These are phyloP conservation scores for Platorchestia sp. DNA, from an alignment of 1,140 invertebrate species.

Conservation along the genomic window DNA sequence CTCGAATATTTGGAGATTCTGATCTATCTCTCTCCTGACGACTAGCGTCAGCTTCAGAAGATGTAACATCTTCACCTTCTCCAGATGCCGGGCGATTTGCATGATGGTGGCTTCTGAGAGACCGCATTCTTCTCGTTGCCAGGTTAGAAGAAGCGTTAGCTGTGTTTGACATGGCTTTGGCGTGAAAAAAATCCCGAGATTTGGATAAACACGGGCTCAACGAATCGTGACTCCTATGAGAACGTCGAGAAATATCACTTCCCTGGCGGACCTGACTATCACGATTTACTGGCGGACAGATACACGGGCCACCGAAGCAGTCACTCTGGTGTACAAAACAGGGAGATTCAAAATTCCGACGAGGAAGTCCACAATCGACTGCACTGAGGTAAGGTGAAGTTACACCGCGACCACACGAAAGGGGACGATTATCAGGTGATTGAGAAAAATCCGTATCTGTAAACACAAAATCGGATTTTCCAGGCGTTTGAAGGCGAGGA, in stretches of 20 bases:
- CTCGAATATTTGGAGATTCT: slow-evolving; percentile 16
- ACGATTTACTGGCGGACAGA: not conserved
- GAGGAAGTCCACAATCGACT: not conserved
- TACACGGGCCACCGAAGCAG: not conserved
- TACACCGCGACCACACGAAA: not conserved
- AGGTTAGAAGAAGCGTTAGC: not conserved
- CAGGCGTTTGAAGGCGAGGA: not conserved
- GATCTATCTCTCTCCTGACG: slow-evolving; percentile 25
- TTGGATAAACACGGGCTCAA: not conserved
- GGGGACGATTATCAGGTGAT: not conserved
- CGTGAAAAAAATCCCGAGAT: not conserved
- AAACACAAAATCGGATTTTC: not conserved
- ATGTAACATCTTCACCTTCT: not conserved
- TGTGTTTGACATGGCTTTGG: slow-evolving; percentile 17
- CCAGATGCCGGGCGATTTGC: not conserved
- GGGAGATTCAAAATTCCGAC: not conserved
- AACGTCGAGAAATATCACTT: not conserved
- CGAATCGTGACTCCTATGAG: not conserved
- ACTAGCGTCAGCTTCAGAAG: not conserved
- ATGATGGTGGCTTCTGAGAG: slow-evolving; percentile 34
- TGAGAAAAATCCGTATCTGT: not conserved
- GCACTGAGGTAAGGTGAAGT: not conserved
- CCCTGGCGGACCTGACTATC: not conserved
- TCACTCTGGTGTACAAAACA: slow-evolving; percentile 3
- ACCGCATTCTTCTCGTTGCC: slow-evolving; percentile 23